Conservation (phyloP, 2,797 vertebrate genomes). For the Scarus forsteni region DNA sequence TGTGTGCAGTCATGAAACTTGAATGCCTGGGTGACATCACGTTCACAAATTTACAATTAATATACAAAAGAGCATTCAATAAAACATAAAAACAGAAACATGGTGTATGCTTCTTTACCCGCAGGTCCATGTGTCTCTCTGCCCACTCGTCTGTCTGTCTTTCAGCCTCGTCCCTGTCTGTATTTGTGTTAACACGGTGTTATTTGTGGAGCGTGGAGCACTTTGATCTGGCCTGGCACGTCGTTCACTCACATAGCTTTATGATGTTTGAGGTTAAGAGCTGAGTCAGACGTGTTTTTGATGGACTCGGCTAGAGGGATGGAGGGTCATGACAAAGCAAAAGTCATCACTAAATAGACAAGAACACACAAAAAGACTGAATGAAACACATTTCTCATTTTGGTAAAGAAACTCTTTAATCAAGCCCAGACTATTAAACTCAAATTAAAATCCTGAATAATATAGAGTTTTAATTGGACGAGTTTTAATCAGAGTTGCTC, state of each 20-base stretch:
- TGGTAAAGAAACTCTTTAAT: conserved; percentile 54
- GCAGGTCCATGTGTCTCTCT: conserved; percentile 9
- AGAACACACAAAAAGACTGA: background rate
- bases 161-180: conserved; percentile 34
- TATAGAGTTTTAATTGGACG: conserved; percentile 40
- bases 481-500: conserved; percentile 22
- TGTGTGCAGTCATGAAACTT: too few relatives aligned
- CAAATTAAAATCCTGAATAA: conserved; percentile 30
- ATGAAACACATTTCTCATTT: conserved; percentile 21
- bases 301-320: conserved; percentile 47
- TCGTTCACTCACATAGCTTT: conserved; percentile 62
- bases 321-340: conserved; percentile 5
- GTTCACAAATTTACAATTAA: background rate
- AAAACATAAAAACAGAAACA: background rate
- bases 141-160: conserved; percentile 13
- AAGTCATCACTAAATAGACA: background rate
- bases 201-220: conserved; percentile 37
- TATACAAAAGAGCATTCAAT: background rate
- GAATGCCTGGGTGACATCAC: background rate
- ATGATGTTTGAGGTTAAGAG: conserved; percentile 79
- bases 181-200: conserved; percentile 36
- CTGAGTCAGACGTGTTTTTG: conserved; percentile 61
- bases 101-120: background rate
- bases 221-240: conserved; percentile 66
- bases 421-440: conserved; percentile 42